Base-by-base conservation (phyloP, 2,113 vertebrate genomes). In the Eurypyga helias region DNA sequence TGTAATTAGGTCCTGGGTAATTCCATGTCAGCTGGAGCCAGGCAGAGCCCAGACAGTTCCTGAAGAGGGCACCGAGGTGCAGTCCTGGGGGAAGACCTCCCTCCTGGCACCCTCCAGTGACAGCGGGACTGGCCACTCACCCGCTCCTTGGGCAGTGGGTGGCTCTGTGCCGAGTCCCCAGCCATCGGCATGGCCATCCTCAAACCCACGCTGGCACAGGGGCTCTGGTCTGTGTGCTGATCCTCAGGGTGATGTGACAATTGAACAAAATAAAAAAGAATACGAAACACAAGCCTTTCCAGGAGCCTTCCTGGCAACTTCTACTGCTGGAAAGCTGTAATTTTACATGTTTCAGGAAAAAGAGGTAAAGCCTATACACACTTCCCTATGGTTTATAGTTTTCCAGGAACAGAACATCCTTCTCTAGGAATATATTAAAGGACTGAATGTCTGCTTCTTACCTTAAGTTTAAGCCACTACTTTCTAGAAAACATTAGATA, bases 61-160 rank as follows among this genome's bases (percentile, higher is more conserved):
- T 1, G 8, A 17, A 58, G 92, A 84, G 83, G 83, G 76, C 79
- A 89, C 10, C 0, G 5, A 84, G 86, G 76, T 0, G 3, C 71
- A 10, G 29, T 55, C 83, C 38, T 6, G 0, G 7, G 55, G 85
- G 62, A 25, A 71, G 79, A 31, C 3, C 66, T 66, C 46, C 90
- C 0, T 7, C 64, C 80, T 64, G 89, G 64, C 23, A 49, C 43
- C 36, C 54, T 83, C 36, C 67, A 4, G 31, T 0, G 24, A 18
- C 28, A 65, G 33, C 16, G 0, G 0, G 66, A 65, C 31, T 87
- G 95, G 91, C 58, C 70, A 69, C 71, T 91, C 87, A 80, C 6
- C 62, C 0, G 0, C 2, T 58, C 34, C 43, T 3, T 0, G 2
- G 41, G 31, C 0, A 0, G 73, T 0, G 4, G 34, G 76, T 0